Conservation (phyloP, 2,888 invertebrate genomes). For the Drosophila neotestacea region DNA sequence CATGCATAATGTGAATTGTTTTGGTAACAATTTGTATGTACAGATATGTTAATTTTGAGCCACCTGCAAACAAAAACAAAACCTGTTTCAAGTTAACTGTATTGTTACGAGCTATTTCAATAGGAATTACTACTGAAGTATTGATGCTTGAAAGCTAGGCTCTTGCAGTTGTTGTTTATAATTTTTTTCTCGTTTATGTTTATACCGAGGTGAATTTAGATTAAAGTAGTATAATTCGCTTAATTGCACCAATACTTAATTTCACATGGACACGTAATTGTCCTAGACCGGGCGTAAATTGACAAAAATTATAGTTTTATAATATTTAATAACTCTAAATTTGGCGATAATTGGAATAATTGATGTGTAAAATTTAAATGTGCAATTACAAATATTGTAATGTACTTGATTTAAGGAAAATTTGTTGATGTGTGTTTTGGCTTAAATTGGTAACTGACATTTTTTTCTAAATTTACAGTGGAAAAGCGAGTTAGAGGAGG, state of each 20-base stretch:
- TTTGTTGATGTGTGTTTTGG: neutral
- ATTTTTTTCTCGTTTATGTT: neutral
- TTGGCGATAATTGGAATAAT: too few species aligned
- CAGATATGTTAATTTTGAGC: neutral
- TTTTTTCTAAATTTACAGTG: slow-evolving; percentile 88
- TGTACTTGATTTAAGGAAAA: neutral
- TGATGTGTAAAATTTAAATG: too few species aligned
- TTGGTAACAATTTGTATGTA: too few species aligned
- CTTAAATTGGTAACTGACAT: neutral
- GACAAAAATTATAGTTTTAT: too few species aligned
- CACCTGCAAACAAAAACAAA: slow-evolving; percentile 11
- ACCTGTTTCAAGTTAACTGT: slow-evolving; percentile 15
- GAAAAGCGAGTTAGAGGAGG: slow-evolving; percentile 96
- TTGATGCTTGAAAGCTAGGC: neutral
- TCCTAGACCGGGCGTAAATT: too few species aligned
- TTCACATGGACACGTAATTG: too few species aligned
- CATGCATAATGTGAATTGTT: slow-evolving; percentile 2
- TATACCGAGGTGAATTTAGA: too few species aligned
- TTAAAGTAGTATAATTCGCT: too few species aligned
- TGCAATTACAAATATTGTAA: too few species aligned
- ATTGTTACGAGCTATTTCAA: slow-evolving; percentile 6
- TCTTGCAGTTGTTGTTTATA: neutral
- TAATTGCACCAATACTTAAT: too few species aligned
- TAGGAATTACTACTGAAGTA: slow-evolving; percentile 2
- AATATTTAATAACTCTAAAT: too few species aligned